A percentile compares a stretch with the other conserved stretches of the same genome.
These are phyloP conservation scores for Agriopis marginaria DNA, from an alignment of 2,888 invertebrate species.

Conservation along the genomic window DNA sequence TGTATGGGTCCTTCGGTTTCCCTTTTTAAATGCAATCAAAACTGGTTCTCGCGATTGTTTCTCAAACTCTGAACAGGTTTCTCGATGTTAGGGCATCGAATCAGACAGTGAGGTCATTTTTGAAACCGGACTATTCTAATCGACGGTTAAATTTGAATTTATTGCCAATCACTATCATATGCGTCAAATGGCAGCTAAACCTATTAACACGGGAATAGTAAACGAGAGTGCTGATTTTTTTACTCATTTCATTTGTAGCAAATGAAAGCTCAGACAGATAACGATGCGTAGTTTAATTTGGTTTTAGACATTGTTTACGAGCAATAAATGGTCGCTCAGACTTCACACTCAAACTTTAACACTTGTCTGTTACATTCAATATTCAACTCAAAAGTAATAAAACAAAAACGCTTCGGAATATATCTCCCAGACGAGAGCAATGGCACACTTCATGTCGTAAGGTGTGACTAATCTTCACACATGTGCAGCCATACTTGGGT, in stretches of 20 bases:
- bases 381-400: conserved; percentile 57
- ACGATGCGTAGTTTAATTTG: conserved; percentile 15
- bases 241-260: conserved; percentile 8
- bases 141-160: conserved; percentile 41
- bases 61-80: conserved; percentile 38
- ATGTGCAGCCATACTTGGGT: conserved; percentile 38
- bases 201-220: not conserved
- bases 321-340: conserved; percentile 52
- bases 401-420: conserved; percentile 54
- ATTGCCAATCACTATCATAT: conserved; percentile 1
- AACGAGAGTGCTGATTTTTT: not conserved
- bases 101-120: conserved; percentile 75
- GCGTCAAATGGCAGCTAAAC: not conserved
- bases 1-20: conserved; percentile 14
- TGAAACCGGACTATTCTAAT: conserved; percentile 67
- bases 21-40: conserved; percentile 37
- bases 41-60: conserved; percentile 35
- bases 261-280: conserved; percentile 11
- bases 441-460: conserved; percentile 59
- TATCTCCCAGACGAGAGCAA: conserved; percentile 52
- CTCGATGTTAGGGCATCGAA: conserved; percentile 53
- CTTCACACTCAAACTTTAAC: conserved; percentile 44
- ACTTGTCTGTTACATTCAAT: conserved; percentile 48
- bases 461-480: conserved; percentile 65
- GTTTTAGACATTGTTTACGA: conserved; percentile 46